Percentiles rank a stretch among this genome's conserved stretches.
These are phyloP conservation scores for Hepsetus odoe DNA, from an alignment of 2,113 vertebrate species.

Conservation along the genomic window DNA sequence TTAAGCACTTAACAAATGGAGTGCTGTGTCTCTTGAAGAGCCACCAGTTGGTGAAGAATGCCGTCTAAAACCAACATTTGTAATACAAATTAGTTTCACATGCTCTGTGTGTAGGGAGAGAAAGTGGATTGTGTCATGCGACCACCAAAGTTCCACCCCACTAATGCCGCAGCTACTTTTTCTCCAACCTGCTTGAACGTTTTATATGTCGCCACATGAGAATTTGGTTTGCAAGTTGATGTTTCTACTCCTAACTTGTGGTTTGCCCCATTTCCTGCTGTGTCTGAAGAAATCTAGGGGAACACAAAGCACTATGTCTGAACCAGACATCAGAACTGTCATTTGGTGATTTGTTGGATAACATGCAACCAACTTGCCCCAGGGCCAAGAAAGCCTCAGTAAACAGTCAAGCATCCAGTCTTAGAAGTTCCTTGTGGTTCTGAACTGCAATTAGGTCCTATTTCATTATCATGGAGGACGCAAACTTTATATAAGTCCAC, in stretches of 20 bases:
- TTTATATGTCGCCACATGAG: conserved; percentile 34
- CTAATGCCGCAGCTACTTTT: not conserved
- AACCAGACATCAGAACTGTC: not conserved
- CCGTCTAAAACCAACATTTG: conserved; percentile 78
- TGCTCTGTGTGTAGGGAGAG: conserved; percentile 63
- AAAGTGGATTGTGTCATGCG: conserved; percentile 62
- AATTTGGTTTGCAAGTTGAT: conserved; percentile 63
- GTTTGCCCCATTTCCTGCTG: conserved; percentile 57
- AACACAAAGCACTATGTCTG: not conserved
- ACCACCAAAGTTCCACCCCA: conserved; percentile 58
- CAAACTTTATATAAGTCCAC: not conserved
- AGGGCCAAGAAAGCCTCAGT: not conserved
- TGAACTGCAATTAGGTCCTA: not conserved
- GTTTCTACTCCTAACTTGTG: conserved; percentile 59
- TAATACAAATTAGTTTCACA: conserved; percentile 76
- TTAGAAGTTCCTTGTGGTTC: not conserved
- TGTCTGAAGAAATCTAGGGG: conserved; percentile 12
- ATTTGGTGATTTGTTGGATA: conserved; percentile 22
- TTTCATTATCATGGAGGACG: not conserved
- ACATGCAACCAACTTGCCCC: not conserved
- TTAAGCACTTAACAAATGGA: conserved; percentile 70
- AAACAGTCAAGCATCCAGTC: not conserved
- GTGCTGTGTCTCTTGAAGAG: conserved; percentile 61
- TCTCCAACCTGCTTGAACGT: conserved; percentile 32
- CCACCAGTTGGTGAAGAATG: conserved; percentile 69